Evolutionary conservation across 2,888 invertebrate genomes (phyloP).

Genomic region (Argyra leucocephala): DNA sequence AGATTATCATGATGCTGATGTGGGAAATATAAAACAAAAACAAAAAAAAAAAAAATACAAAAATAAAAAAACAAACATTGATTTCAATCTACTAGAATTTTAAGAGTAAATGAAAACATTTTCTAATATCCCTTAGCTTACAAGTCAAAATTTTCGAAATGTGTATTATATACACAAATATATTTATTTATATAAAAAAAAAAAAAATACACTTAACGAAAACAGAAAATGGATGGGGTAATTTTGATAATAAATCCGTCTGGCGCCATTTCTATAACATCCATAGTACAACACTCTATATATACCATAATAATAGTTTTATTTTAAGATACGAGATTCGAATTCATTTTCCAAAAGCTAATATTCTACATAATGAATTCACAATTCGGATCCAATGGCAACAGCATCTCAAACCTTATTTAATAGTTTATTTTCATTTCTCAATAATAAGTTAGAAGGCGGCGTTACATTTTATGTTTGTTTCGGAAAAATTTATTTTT

Average conservation of each 20-base stretch:
- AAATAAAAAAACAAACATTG: not conserved
- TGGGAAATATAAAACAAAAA: not conserved
- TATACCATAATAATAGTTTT: no score
- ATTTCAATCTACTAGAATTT: not conserved
- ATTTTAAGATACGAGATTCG: no score
- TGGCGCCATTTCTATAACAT: slow-evolving; percentile 2
- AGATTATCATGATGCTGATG: not conserved
- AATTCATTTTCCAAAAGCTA: not conserved
- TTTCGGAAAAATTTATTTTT: not conserved
- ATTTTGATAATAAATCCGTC: not conserved
- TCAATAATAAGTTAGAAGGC: not conserved
- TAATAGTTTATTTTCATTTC: no score
- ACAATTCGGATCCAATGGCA: not conserved
- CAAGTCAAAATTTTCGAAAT: no score
- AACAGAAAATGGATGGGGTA: not conserved
- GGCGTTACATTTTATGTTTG: not conserved
- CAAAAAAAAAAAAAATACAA: no score
- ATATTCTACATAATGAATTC: not conserved
- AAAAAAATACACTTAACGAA: no score
- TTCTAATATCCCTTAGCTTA: not conserved
- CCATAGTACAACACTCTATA: no score
- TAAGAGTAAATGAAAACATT: not conserved
- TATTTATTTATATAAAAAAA: no score
- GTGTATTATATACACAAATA: no score
- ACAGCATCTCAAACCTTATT: no score